Conservation (phyloP, 2,113 vertebrate genomes). For the Aphelocoma coerulescens region DNA sequence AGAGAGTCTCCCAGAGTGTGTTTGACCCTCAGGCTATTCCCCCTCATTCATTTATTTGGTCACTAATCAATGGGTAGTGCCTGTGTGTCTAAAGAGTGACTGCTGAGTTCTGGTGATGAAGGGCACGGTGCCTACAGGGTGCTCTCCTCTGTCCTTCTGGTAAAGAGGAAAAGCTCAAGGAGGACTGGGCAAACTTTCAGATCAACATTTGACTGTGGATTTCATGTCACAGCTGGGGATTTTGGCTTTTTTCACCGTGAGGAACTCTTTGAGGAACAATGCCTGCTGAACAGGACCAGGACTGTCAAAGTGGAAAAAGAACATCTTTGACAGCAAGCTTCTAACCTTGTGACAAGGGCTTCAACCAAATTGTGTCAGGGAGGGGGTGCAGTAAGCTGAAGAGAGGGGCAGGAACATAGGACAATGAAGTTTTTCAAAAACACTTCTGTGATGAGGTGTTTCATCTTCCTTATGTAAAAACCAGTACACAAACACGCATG, state of each 20-base stretch:
- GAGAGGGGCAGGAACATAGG: background rate
- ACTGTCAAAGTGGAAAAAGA: background rate
- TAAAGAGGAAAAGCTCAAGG: background rate
- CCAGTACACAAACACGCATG: background rate
- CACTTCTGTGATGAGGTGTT: background rate
- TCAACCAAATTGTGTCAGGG: background rate
- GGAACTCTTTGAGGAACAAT: background rate
- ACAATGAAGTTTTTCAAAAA: background rate
- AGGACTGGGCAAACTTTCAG: background rate
- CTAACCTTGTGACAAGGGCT: background rate
- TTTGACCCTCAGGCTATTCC: background rate
- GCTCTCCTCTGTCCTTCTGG: background rate
- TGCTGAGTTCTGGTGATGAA: background rate
- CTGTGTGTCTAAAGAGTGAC: background rate
- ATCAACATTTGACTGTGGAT: background rate
- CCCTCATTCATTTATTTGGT: background rate
- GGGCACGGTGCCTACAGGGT: too few species aligned
- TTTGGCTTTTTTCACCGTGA: background rate
- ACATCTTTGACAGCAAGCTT: background rate
- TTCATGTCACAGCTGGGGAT: background rate
- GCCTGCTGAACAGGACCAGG: background rate
- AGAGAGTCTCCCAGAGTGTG: background rate
- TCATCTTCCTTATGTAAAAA: background rate
- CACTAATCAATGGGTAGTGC: background rate
- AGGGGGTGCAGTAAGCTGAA: background rate